Conservation (phyloP, 1,140 invertebrate genomes). For the Dreissena polymorpha region DNA sequence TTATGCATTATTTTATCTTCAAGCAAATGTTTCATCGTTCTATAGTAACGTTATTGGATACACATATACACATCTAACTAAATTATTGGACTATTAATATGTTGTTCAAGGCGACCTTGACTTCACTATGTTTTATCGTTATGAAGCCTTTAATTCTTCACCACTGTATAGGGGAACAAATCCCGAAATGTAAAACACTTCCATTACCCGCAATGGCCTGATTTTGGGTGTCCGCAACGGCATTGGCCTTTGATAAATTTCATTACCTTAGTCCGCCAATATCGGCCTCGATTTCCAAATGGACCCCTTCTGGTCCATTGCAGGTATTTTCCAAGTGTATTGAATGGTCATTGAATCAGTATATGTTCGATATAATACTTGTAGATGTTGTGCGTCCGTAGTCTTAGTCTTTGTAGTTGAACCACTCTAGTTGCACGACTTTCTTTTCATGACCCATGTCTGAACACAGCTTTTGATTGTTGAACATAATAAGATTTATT, state of each 20-base stretch:
- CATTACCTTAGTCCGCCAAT: slow-evolving; percentile 69
- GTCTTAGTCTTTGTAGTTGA: no score
- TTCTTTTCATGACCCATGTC: no score
- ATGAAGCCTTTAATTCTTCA: background rate
- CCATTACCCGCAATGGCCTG: slow-evolving; percentile 77
- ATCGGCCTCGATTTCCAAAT: slow-evolving; percentile 60
- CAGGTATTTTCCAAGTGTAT: slow-evolving; percentile 65
- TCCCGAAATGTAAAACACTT: slow-evolving; percentile 75
- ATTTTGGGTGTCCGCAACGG: slow-evolving; percentile 76
- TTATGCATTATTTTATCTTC: background rate
- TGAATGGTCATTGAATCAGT: no score
- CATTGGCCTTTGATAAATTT: slow-evolving; percentile 74
- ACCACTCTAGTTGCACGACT: no score
- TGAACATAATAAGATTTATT: no score
- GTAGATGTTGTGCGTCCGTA: no score
- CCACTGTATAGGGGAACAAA: slow-evolving; percentile 68
- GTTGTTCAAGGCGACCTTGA: background rate
- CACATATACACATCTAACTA: background rate
- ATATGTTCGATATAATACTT: no score
- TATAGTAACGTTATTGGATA: background rate
- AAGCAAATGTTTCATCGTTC: no score
- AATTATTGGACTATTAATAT: no score
- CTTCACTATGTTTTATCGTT: slow-evolving; percentile 11
- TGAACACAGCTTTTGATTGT: no score
- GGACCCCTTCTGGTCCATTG: slow-evolving; percentile 77